Evolutionary conservation across 2,888 invertebrate genomes (phyloP).

Genomic region (Pedicia rivosa): DNA sequence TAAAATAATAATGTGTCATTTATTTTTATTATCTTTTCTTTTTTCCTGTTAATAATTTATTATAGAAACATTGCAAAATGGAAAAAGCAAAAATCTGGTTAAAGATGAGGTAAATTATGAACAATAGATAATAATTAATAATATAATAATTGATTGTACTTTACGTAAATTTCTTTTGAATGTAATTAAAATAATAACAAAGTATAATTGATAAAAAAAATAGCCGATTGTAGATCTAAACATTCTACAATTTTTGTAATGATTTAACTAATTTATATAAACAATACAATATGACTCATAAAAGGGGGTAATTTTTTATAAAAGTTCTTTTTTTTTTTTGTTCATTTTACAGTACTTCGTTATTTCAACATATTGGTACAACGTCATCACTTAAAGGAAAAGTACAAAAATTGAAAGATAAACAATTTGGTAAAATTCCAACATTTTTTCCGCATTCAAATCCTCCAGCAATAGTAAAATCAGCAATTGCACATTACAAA

Average conservation of each 20-base stretch:
- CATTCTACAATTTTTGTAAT: no score
- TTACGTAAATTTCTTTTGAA: no score
- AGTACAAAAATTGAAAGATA: conserved; percentile 89
- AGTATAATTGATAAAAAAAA: no score
- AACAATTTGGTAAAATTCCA: conserved; percentile 71
- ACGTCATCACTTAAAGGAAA: conserved; percentile 93
- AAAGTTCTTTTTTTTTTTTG: no score
- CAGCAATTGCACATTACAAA: conserved; percentile 64
- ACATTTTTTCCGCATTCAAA: conserved; percentile 66
- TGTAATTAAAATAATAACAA: no score
- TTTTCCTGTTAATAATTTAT: conserved; percentile 11
- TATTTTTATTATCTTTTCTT: neutral
- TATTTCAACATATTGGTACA: conserved; percentile 91
- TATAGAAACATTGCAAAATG: conserved; percentile 70
- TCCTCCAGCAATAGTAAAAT: conserved; percentile 49
- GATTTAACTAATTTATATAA: no score
- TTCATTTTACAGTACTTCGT: conserved; percentile 72
- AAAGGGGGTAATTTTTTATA: no score
- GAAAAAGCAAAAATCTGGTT: conserved; percentile 66
- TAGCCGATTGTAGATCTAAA: no score
- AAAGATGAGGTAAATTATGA: no score
- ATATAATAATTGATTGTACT: no score
- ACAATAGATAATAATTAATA: no score
- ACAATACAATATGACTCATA: no score
- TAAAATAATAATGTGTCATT: neutral